A percentile compares a stretch with the other conserved stretches of the same genome.
These are phyloP conservation scores for Lasius fuliginosus DNA, from an alignment of 2,888 invertebrate genomes.

Conservation along the genomic window DNA sequence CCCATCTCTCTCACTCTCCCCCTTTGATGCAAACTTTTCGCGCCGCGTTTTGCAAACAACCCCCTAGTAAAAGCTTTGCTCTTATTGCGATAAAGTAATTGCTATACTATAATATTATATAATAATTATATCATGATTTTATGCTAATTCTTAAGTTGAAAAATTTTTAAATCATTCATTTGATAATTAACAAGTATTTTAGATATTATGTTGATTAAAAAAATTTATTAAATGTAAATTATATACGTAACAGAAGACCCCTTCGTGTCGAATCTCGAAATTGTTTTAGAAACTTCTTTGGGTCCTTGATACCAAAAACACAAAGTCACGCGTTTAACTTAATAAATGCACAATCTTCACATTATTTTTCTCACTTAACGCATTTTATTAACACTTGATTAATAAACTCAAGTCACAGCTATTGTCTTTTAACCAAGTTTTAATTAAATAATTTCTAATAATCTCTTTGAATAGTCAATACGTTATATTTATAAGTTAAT, in stretches of 20 bases:
- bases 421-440: not conserved
- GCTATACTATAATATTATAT: not conserved
- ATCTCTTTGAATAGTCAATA: too few relatives aligned
- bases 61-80: not conserved
- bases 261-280: too few relatives aligned
- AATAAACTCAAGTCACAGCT: not conserved
- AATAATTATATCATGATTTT: not conserved
- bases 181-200: not conserved
- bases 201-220: not conserved
- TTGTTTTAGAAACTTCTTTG: too few relatives aligned
- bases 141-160: not conserved
- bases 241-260: too few relatives aligned
- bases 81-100: not conserved
- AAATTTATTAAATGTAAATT: not conserved
- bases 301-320: too few relatives aligned
- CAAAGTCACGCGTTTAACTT: too few relatives aligned
- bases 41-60: not conserved
- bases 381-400: not conserved
- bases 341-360: too few relatives aligned
- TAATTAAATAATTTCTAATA: not conserved
- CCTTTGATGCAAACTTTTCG: constrained; percentile 1
- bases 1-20: not conserved
- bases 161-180: not conserved
- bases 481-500: not conserved
- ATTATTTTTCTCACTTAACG: too few relatives aligned